Percentiles rank a stretch among this genome's conserved stretches.
Evolutionary conservation across 2,888 invertebrate genomes (phyloP).

Genomic region (Auanema sp.): DNA sequence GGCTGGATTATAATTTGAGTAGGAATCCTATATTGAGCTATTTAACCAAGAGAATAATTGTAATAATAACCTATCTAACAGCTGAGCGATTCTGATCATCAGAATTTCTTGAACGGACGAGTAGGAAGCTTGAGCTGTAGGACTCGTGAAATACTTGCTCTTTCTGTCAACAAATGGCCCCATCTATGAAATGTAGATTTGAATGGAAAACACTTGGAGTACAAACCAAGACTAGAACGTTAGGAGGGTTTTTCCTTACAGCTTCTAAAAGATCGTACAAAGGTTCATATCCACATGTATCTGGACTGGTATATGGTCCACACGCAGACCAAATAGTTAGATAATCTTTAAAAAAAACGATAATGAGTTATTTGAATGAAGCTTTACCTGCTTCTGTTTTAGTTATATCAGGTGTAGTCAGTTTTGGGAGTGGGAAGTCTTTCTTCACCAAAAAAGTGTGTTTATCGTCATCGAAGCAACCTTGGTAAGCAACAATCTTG

Average conservation of each 20-base stretch:
- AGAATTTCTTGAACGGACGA: slow-evolving; percentile 6
- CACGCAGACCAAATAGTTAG: slow-evolving; percentile 30
- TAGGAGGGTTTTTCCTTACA: slow-evolving; percentile 22
- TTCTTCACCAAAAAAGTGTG: no score
- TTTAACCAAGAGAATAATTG: background rate
- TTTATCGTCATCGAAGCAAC: no score
- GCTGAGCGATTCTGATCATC: slow-evolving; percentile 9
- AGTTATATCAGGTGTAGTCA: background rate
- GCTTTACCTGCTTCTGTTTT: slow-evolving; percentile 12
- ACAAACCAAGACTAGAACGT: slow-evolving; percentile 26
- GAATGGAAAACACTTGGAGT: background rate
- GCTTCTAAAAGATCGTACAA: slow-evolving; percentile 29
- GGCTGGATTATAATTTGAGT: background rate
- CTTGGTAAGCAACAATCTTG: no score
- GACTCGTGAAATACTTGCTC: slow-evolving; percentile 20
- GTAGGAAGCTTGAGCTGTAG: background rate
- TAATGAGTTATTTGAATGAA: background rate
- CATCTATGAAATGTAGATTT: slow-evolving; percentile 13
- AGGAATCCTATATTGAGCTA: background rate
- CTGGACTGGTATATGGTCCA: slow-evolving; percentile 32
- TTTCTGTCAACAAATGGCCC: slow-evolving; percentile 38
- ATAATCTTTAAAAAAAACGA: slow-evolving; percentile 1
- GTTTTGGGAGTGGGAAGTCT: no score
- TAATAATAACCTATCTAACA: slow-evolving; percentile 21
- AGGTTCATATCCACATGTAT: slow-evolving; percentile 32